phyloP scores from a whole-genome alignment of 2,797 vertebrate genomes.

The Cuniculus paca region DNA sequence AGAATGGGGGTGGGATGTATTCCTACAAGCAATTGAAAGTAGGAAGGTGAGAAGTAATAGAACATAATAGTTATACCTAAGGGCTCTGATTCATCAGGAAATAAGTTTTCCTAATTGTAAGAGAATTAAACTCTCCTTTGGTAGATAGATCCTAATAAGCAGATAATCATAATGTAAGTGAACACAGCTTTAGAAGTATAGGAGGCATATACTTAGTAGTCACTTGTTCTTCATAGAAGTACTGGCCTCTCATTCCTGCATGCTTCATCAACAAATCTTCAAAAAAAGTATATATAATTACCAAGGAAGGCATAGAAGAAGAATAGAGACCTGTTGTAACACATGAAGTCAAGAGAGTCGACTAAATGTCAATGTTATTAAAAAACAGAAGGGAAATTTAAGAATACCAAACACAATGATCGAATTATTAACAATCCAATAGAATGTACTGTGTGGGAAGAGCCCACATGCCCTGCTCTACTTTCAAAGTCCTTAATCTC shows the following conservation, averaged over 20 bases:
- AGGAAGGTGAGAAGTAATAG: neutral
- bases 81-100: neutral
- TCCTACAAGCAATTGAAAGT: neutral
- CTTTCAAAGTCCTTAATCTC: neutral
- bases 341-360: neutral
- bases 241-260: neutral
- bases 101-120: neutral
- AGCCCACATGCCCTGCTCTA: neutral
- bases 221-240: neutral
- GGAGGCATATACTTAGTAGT: neutral
- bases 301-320: neutral
- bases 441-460: neutral
- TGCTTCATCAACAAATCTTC: neutral
- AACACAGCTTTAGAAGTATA: neutral
- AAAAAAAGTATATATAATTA: neutral
- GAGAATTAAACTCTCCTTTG: neutral
- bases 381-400: slow-evolving; percentile 7
- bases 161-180: slow-evolving; percentile 16
- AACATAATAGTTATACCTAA: neutral
- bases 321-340: neutral
- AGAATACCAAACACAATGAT: neutral
- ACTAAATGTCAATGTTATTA: neutral
- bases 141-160: neutral
- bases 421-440: neutral
- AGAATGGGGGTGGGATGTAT: neutral